phyloP scores from a whole-genome alignment of 2,113 vertebrate genomes.

The Corythornis madagascariensis region DNA sequence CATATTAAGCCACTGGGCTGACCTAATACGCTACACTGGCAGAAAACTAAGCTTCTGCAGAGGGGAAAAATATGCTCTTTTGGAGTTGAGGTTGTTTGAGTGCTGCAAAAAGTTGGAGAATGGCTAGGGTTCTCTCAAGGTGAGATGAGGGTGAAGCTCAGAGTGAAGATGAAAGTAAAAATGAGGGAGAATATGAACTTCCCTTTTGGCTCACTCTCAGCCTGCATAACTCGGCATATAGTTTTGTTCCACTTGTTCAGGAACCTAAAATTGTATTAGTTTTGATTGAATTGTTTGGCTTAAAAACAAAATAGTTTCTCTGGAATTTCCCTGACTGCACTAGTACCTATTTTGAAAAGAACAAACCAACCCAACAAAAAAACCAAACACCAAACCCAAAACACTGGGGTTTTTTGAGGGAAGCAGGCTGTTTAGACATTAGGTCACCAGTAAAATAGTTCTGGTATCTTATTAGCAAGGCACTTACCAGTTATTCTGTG shows the following conservation, averaged over 20 bases:
- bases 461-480: background rate
- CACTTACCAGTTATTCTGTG: background rate
- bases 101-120: background rate
- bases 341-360: background rate
- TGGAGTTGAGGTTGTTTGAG: background rate
- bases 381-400: background rate
- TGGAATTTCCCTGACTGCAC: background rate
- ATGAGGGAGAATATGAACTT: background rate
- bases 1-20: background rate
- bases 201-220: background rate
- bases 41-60: background rate
- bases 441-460: background rate
- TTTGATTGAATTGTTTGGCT: background rate
- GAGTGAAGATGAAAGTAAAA: background rate
- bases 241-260: background rate
- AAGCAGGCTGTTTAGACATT: background rate
- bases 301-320: background rate
- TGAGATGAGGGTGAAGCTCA: background rate
- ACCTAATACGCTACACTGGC: background rate
- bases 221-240: background rate
- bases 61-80: background rate
- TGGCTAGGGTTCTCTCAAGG: background rate
- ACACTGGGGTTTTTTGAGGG: background rate
- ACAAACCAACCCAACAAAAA: background rate
- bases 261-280: background rate